A percentile compares a stretch with the other conserved stretches of the same genome.
These are phyloP conservation scores for Malurus melanocephalus DNA, from an alignment of 2,113 vertebrate species.

Conservation along the genomic window DNA sequence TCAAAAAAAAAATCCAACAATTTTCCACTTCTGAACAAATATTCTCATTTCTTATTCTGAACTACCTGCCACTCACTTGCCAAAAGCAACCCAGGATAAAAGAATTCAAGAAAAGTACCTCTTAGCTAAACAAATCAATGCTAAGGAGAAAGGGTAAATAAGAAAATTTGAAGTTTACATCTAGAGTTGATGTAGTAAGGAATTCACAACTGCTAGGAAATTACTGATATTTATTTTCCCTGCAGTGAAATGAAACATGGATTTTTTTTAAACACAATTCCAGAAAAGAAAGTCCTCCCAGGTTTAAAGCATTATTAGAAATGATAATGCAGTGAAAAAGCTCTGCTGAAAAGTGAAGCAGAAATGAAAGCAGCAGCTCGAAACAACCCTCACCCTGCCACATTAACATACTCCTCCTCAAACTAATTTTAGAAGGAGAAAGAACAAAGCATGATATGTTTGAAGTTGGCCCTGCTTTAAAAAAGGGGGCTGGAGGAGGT, in stretches of 20 bases:
- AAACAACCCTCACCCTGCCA: background rate
- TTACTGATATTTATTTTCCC: background rate
- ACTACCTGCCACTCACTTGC: background rate
- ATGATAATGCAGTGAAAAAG: background rate
- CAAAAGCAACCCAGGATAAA: background rate
- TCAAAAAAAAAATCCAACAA: background rate
- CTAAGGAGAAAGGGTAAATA: background rate
- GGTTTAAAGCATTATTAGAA: background rate
- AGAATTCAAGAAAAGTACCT: background rate
- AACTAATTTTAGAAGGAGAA: constrained; percentile 41
- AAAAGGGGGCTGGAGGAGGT: background rate
- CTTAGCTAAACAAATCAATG: background rate
- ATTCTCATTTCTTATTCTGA: background rate
- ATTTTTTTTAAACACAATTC: background rate
- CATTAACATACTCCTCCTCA: constrained; percentile 61
- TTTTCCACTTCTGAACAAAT: background rate
- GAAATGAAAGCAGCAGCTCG: constrained; percentile 28
- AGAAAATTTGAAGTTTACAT: background rate
- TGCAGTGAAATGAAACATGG: background rate
- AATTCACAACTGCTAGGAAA: background rate
- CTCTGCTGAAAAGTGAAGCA: constrained; percentile 11
- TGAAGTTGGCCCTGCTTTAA: background rate
- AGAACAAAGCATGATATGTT: constrained; percentile 21
- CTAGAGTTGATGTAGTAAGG: background rate
- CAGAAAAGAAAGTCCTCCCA: background rate